Percentiles rank a stretch among this genome's conserved stretches.
Conservation (phyloP, 2,888 invertebrate genomes). For the Syritta pipiens region DNA sequence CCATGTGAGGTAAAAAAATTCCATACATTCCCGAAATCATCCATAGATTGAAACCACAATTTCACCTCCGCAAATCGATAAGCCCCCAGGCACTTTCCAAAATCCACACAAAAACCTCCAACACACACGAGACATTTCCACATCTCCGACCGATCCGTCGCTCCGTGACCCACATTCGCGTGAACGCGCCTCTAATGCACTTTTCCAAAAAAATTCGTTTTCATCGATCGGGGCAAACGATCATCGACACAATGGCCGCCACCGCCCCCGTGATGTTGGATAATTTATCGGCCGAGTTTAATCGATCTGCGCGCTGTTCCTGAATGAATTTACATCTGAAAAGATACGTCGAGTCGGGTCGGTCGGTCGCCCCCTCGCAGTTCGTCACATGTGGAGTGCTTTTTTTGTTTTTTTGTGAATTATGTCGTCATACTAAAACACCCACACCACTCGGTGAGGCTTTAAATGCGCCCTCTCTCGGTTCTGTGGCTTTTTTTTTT, state of each 20-base stretch:
- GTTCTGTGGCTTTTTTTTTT: too few relatives aligned
- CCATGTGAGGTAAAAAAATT: too few relatives aligned
- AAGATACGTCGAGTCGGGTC: slow-evolving; percentile 6
- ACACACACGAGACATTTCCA: slow-evolving; percentile 13
- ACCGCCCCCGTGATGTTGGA: slow-evolving; percentile 9
- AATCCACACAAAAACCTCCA: not conserved
- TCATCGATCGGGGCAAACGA: slow-evolving; percentile 47
- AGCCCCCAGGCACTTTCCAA: too few relatives aligned
- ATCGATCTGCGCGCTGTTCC: slow-evolving; percentile 25
- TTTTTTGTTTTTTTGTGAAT: slow-evolving; percentile 3
- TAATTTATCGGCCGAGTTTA: slow-evolving; percentile 19
- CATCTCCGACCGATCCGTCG: too few relatives aligned
- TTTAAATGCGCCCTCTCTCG: too few relatives aligned
- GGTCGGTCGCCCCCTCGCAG: not conserved
- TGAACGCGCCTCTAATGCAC: slow-evolving; percentile 49
- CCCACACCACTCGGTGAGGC: slow-evolving; percentile 21
- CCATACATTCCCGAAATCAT: too few relatives aligned
- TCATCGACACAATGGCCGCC: slow-evolving; percentile 11
- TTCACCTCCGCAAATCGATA: too few relatives aligned
- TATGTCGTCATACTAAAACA: slow-evolving; percentile 38
- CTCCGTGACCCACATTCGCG: slow-evolving; percentile 48
- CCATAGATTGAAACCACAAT: too few relatives aligned
- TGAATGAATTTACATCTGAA: slow-evolving; percentile 46
- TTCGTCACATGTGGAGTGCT: slow-evolving; percentile 46
- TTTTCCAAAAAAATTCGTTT: slow-evolving; percentile 53